A percentile compares a stretch with the other conserved stretches of the same genome.
phyloP scores from a whole-genome alignment of 2,888 invertebrate species.

The Dryomyza anilis region DNA sequence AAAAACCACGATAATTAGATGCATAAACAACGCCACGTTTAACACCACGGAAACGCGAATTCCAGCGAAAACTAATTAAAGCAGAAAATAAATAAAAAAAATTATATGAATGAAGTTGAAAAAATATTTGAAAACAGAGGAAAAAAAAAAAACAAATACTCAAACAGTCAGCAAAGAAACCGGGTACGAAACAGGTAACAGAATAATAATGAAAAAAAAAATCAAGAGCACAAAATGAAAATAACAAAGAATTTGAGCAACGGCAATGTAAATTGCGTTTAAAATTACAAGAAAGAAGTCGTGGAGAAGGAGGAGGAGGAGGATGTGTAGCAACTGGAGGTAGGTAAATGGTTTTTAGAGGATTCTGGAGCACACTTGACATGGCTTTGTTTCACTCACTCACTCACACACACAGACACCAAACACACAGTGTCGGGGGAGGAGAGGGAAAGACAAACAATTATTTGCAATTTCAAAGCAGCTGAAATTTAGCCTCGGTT shows the following conservation, averaged over 20 bases:
- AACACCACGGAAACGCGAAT: too few species aligned
- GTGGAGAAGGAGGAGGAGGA: too few species aligned
- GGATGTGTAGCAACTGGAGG: too few species aligned
- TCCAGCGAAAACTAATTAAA: too few species aligned
- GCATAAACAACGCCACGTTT: too few species aligned
- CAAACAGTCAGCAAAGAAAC: not conserved
- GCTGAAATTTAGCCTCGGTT: too few species aligned
- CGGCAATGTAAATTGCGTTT: not conserved
- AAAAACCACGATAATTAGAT: too few species aligned
- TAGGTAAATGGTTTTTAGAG: too few species aligned
- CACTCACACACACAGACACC: not conserved
- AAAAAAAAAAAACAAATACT: not conserved
- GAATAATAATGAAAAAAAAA: not conserved
- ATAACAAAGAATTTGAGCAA: not conserved
- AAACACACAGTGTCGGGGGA: too few species aligned
- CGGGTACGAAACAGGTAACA: not conserved
- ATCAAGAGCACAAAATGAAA: not conserved
- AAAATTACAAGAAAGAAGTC: not conserved
- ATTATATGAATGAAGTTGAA: not conserved
- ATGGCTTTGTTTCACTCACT: not conserved
- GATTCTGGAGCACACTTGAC: too few species aligned
- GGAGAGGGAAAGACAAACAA: too few species aligned
- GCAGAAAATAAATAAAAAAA: not conserved
- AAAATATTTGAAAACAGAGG: not conserved
- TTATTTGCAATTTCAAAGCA: too few species aligned